Base-by-base conservation (phyloP, 2,888 invertebrate genomes). In the Neoaliturus tenellus region DNA sequence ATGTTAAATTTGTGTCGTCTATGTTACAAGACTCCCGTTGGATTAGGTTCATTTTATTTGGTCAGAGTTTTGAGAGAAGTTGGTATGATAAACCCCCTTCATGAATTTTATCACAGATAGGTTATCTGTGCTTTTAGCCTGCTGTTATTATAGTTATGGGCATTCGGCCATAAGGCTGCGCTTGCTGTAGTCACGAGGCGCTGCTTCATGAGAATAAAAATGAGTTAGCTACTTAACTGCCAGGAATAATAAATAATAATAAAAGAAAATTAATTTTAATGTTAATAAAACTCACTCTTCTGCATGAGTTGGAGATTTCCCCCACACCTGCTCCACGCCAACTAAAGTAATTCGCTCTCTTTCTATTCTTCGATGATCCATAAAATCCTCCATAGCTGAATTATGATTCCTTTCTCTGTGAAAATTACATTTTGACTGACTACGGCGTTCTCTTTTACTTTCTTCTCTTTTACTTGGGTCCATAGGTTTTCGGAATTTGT, bases 271-370 rank as follows among this genome's bases (percentile, higher is more conserved):
- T 39, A 81, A 35, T 39, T 20, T 41, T 31, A n/a, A n/a, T n/a
- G n/a, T n/a, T n/a, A n/a, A n/a, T n/a, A n/a, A n/a, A n/a, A 92
- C 93, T 91, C 91, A 95, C 94, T 94, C 93, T 86, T 94, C 93
- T 35, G 89, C 87, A 86, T 93, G 92, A 0, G 92, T 88, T 0
- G 97, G 97, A 0, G 96, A 96, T 89, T 94, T 94, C 35, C 94
- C 94, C 97, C 97, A 97, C 78, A 96, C 92, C 84, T 93, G 92
- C 1, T 93, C 91, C 25, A 94, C 93, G 10, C 96, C 95, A 85
- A 93, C 91, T 87, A 93, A 92, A 0, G 96, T 96, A 67, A 97
- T 95, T 85, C 93, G 91, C 89, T 97, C 96, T 71, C 97, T 91
- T 88, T 96, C 94, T 87, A 93, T 93, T 83, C 96, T 91, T 83